These are phyloP conservation scores for Trachemys scripta DNA, from an alignment of 2,113 vertebrate species.

Conservation along the genomic window DNA sequence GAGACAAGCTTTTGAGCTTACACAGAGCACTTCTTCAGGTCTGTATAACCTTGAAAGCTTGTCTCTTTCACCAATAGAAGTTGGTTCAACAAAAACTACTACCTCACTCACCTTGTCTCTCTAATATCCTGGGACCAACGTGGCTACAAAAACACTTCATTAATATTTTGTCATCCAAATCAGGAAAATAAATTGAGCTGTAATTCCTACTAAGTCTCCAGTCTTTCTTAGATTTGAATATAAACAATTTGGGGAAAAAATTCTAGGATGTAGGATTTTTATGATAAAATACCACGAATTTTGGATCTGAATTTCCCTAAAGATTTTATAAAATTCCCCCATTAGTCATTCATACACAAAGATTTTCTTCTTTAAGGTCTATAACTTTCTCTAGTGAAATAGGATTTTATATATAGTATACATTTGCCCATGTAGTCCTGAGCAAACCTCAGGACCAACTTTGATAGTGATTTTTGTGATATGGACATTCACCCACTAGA, in stretches of 20 bases:
- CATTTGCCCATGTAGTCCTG: background rate
- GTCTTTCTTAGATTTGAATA: slow-evolving; percentile 8
- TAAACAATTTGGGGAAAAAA: background rate
- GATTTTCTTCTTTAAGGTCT: background rate
- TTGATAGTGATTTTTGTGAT: background rate
- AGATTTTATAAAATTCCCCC: background rate
- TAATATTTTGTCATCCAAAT: background rate
- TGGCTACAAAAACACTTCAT: too few relatives aligned
- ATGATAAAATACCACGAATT: background rate
- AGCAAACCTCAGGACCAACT: background rate
- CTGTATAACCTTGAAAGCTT: too few relatives aligned
- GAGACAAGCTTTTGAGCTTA: too few relatives aligned
- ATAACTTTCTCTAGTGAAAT: background rate
- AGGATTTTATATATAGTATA: background rate
- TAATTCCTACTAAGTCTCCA: background rate
- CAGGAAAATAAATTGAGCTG: background rate
- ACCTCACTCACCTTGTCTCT: too few relatives aligned
- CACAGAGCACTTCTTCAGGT: too few relatives aligned
- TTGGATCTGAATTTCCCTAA: background rate
- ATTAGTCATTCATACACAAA: background rate
- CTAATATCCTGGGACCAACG: too few relatives aligned
- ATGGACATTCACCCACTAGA: background rate
- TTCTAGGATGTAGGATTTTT: background rate
- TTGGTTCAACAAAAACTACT: too few relatives aligned
- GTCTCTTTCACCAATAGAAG: too few relatives aligned